Base-by-base conservation (phyloP, 2,113 vertebrate genomes). In the Nycticorax nycticorax region DNA sequence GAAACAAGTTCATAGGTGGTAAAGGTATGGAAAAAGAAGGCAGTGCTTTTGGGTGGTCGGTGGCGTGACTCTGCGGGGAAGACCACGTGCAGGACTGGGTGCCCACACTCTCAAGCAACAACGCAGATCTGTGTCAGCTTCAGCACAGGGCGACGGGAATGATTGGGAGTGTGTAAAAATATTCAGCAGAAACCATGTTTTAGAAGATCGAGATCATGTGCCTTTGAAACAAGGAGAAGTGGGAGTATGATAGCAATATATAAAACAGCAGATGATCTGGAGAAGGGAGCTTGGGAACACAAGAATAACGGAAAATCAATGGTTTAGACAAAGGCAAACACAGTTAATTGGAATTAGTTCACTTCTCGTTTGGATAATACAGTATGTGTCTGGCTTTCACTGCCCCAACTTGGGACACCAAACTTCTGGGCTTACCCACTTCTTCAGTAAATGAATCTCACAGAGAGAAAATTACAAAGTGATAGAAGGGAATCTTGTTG, bases 401-500 rank as follows among this genome's bases (percentile, higher is more conserved):
- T 91, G 27, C 57, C 71, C n/a, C 74, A 89, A 0, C 39, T 22
- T 85, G 48, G 32, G 26, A 94, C 35, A 81, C 43, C 53, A 82
- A 79, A 45, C 1, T 5, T 92, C 81, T 88, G 53, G 41, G 53
- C 55, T 88, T 89, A 45, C 20, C 17, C 66, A 23, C 57, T 85
- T 72, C 82, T 89, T 79, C 57, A 92, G 77, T 56, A 57, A 33
- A 11, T 76, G 62, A 79, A 12, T 88, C 53, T 94, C 4, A 1
- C 30, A 85, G 81, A 85, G 80, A 96, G 57, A 93, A 96, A 96
- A 94, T 92, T 88, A 56, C 74, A 33, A 79, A 95, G 62, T 82
- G 69, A 85, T 75, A 79, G 84, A 85, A 93, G 45, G 43, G 66
- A 93, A 68, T 85, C 62, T 89, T 88, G 76, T 88, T 96, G 87